Base-by-base conservation (phyloP, 2,113 vertebrate species). In the Loxodonta africana region DNA sequence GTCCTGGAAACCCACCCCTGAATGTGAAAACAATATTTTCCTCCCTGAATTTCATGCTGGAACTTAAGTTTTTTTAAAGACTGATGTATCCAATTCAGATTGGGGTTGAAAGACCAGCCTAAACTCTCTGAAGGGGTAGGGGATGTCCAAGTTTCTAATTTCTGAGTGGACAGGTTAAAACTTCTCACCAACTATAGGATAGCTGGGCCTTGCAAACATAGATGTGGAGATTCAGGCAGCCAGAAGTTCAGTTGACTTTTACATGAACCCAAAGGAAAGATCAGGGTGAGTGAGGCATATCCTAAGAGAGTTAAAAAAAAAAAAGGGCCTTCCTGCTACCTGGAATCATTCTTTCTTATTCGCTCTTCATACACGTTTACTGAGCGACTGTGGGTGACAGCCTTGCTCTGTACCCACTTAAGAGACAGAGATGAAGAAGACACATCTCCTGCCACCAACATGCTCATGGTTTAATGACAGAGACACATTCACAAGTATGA, bases 81-180 rank as follows among this genome's bases (percentile, higher is more conserved):
- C 76, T 84, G 90, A 76, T 95, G 77, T 92, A 37, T 92, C 88
- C 91, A 94, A 73, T 96, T 96, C 81, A 71, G 71, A 65, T 65
- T 46, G 48, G 30, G n/a, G 6, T 88, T 77, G 88, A 95, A 94
- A 95, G 85, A 51, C 63, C 33, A 18, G 33, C 23, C 18, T 28
- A 8, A 94, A 77, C 2, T 44, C 73, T 85, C 73, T 90, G 80
- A 91, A 87, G 67, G 23, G 20, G 69, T 26, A 18, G 25, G 63
- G 71, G 37, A 23, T 41, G 28, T 87, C 67, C 62, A 48, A 92
- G 88, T 96, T 96, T 97, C 81, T 80, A 53, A 78, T 96, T 93
- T 91, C 92, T 92, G 74, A 69, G 69, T 60, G 57, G 80, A 85
- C 80, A 67, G 20, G 37, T 84, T 90, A 76, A 46, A 95, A 67